Base-by-base conservation (phyloP, 2,888 invertebrate species). In the Callyntrura sp. region DNA sequence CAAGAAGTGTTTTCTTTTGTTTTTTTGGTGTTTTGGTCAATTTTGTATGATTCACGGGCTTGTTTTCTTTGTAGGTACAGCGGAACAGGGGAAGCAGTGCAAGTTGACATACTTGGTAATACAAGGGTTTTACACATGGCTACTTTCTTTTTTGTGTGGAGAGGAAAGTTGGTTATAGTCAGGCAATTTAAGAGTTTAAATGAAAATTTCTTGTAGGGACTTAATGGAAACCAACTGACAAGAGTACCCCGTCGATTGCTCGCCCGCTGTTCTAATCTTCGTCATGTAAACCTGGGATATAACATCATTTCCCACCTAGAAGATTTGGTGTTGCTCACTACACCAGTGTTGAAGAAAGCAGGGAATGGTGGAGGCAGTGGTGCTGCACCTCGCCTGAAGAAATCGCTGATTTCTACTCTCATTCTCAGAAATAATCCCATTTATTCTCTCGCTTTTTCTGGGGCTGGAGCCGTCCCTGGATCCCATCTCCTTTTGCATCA, bases 271-370 rank as follows among this genome's bases (percentile, higher is more conserved):
- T 96, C 96, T 83, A 96, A 96, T 94, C 95, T 98, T 86, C 96
- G 97, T n/a, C 98, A 98, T 95, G 96, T 98, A 93, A 98, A 98
- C 95, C 96, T 98, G 94, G 98, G 97, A 91, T 98, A 98, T 95
- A 98, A 98, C 94, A 96, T 96, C 94, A 97, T 98, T 94, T 95
- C 96, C 92, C 96, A 96, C 93, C 96, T 97, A 90, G 96, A 96
- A 92, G 97, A 98, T 94, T 97, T 98, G 94, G 92, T 91, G 11
- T 88, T 89, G 25, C 57, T 87, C 23, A 81, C 88, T 60, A 86
- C 78, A 1, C 78, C 88, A 35, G 35, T 35, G 8, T 84, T 17
- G 17, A 70, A 70, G 17, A 70, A 70, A 70, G 68, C 68, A 1
- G 4, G n/a, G 0, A 70, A 0, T 23, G 43, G 60, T 9, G 43